Evolutionary conservation across 2,888 invertebrate species (phyloP).

Genomic region (Drosophila acutilabella): DNA sequence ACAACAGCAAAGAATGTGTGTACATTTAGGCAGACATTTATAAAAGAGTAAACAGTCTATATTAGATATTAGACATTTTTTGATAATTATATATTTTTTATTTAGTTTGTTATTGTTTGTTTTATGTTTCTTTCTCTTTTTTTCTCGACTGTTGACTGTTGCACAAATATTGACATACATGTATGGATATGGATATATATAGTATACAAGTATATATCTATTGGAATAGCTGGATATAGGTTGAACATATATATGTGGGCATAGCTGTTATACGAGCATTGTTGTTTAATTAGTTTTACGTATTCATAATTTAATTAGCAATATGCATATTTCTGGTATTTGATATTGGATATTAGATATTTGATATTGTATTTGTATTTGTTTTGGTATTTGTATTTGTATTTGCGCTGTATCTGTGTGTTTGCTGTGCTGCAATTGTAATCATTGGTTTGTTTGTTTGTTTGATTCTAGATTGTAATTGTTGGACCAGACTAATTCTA

Average conservation of each 20-base stretch:
- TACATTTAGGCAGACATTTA: conserved; percentile 68
- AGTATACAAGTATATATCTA: conserved; percentile 34
- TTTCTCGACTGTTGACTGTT: conserved; percentile 32
- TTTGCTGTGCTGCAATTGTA: conserved; percentile 43
- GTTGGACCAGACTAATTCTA: conserved; percentile 30
- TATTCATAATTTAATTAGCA: conserved; percentile 71
- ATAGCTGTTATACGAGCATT: conserved; percentile 67
- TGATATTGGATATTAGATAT: conserved; percentile 52
- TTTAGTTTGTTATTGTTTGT: conserved; percentile 21
- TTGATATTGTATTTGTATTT: conserved; percentile 27
- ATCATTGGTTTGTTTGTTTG: conserved; percentile 37
- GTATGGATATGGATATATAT: conserved; percentile 43
- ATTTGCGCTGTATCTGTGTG: conserved; percentile 35
- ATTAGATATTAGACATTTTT: conserved; percentile 48
- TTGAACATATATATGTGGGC: conserved; percentile 44
- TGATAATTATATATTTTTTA: conserved; percentile 42
- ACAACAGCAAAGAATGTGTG: conserved; percentile 40
- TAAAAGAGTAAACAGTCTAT: conserved; percentile 38
- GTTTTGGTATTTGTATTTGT: conserved; percentile 20
- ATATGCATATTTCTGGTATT: conserved; percentile 59
- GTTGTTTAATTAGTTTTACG: conserved; percentile 59
- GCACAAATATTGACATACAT: conserved; percentile 67
- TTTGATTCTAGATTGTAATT: conserved; percentile 32
- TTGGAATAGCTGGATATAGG: conserved; percentile 47
- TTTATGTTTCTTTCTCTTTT: conserved; percentile 18